phyloP scores from a whole-genome alignment of 2,113 vertebrate genomes.

The Gulo gulo region DNA sequence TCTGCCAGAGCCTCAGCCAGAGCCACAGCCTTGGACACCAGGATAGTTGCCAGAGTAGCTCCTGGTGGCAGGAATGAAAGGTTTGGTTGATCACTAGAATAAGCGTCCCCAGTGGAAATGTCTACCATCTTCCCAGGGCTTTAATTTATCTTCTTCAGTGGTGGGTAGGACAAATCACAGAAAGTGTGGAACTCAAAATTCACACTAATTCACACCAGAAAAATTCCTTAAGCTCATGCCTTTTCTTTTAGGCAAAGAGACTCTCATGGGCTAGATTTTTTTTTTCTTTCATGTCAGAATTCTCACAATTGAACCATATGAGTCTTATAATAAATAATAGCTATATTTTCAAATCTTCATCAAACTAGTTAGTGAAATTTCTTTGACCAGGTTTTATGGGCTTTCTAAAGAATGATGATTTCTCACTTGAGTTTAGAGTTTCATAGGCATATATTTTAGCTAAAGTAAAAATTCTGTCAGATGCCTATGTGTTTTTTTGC shows the following conservation, averaged over 20 bases:
- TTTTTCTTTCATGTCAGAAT: not conserved
- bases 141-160: not conserved
- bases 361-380: not conserved
- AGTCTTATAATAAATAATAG: not conserved
- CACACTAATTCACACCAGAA: not conserved
- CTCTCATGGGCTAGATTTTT: not conserved
- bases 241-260: not conserved
- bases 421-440: not conserved
- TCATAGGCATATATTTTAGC: not conserved
- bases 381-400: not conserved
- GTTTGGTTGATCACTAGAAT: not conserved
- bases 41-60: fast-evolving
- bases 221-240: not conserved
- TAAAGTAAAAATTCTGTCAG: not conserved
- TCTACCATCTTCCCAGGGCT: not conserved
- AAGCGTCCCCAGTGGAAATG: not conserved
- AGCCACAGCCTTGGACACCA: not conserved
- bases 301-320: not conserved
- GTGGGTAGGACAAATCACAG: not conserved
- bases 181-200: not conserved
- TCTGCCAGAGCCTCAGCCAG: not conserved
- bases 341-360: not conserved
- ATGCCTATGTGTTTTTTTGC: not conserved
- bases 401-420: not conserved
- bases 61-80: not conserved